Conservation (phyloP, 2,888 invertebrate species). For the Homarus gammarus region DNA sequence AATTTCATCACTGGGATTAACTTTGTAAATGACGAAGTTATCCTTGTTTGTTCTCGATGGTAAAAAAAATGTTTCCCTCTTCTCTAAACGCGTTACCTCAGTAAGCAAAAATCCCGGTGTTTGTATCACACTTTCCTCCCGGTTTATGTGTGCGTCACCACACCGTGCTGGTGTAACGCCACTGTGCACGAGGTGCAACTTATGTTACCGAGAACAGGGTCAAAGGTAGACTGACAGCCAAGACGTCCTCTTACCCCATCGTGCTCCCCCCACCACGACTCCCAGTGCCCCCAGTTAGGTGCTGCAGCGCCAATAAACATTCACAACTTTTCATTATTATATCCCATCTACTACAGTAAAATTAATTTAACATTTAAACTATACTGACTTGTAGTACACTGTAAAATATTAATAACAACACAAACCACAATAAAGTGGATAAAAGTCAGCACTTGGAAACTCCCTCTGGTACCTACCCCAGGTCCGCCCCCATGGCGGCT, state of each 20-base stretch:
- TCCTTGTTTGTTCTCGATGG: background rate
- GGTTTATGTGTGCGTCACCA: background rate
- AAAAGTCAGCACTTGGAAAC: no score
- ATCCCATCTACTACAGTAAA: background rate
- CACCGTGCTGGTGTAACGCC: background rate
- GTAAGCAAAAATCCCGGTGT: background rate
- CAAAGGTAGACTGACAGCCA: conserved; percentile 53
- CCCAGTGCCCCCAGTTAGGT: background rate
- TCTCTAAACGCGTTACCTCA: background rate
- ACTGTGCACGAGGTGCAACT: background rate
- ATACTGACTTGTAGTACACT: background rate
- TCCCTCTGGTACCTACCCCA: background rate
- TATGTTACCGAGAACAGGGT: conserved; percentile 44
- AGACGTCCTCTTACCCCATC: conserved; percentile 14
- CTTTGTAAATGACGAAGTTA: background rate
- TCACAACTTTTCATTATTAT: background rate
- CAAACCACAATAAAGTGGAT: no score
- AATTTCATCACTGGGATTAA: background rate
- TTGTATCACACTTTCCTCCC: no score
- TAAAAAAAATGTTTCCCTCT: background rate
- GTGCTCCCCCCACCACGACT: background rate
- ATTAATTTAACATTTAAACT: background rate
- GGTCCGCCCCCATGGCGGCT: conserved; percentile 37
- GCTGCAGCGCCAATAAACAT: background rate
- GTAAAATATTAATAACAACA: no score